Base-by-base conservation (phyloP, 2,888 invertebrate species). In the Apoda limacodes region DNA sequence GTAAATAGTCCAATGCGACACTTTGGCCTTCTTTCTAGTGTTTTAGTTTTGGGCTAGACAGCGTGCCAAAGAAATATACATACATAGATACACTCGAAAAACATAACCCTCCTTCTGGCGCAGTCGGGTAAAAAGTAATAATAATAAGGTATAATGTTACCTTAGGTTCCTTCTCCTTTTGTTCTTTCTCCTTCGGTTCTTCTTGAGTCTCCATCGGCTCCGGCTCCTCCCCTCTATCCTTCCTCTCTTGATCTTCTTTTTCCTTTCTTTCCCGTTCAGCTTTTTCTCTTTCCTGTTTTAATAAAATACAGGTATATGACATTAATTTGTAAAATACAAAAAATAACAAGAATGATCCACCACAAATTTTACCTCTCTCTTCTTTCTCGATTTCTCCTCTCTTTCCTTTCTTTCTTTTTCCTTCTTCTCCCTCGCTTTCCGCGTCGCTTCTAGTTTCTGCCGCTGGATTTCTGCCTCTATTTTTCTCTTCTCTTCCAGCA, bases 361-460 rank as follows among this genome's bases (percentile, higher is more conserved):
- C 17, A 17, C 5, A 17, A 17, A 7, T 17, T 17, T 32, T 33
- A 71, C 71, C 62, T 80, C 74, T 53, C 53, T 48, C 60, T 60
- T 82, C 56, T 55, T 80, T 48, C 44, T 68, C 57, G 75, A 74
- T 29, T 61, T 56, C 50, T 56, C 76, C 48, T 55, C 78, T 41
- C 60, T 55, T 35, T 63, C 71, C 36, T 40, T 61, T 48, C 40
- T 61, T 22, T 64, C 67, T 33, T 39, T 57, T 22, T 63, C 69
- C 20, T 42, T 48, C 7, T 60, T 44, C 34, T 75, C 74, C 9
- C 42, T 52, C 29, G 60, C 61, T 17, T 39, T 55, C 26, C 40
- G 44, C 2, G 41, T 45, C 1, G 51, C 58, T 26, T 78, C 81
- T 2, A 72, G 70, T 19, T 62, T 66, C 40, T 55, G 46, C 30